Base-by-base conservation (phyloP, 2,888 invertebrate genomes). In the Seladonia tumulorum region DNA sequence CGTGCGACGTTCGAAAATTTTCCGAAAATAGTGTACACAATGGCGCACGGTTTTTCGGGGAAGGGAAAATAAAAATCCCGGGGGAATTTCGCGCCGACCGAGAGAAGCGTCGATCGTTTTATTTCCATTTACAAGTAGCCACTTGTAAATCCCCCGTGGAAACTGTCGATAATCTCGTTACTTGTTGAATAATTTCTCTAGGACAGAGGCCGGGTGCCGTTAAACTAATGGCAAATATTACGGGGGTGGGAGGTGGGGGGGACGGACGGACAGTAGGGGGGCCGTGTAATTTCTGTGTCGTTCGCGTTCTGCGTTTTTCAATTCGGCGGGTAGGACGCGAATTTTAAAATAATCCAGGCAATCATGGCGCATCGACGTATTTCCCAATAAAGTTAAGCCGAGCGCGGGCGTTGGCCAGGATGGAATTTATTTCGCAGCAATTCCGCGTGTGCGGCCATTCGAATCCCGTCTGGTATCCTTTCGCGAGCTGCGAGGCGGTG, bases 301-400 rank as follows among this genome's bases (percentile, higher is more conserved):
- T 71, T 49, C 22, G 53, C 53, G 35, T 35, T 35, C 35, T 2
- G 22, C 76, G 63, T 87, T 88, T 84, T 89, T 82, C 89, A 89
- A 78, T 85, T 80, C 81, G n/a, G 25, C 45, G 74, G 16, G 39
- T 68, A 8, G 25, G 14, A 25, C 63, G 57, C 68, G 71, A 87
- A 81, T 82, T 87, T 84, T 75, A 76, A 80, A 90, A 88, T 87
- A 82, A 89, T 82, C 82, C 81, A 16, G 42, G 78, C 77, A 76
- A 76, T 81, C 79, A 83, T 25, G 71, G 42, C 70, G 70, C 81
- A 78, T 71, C 73, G 75, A 75, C 79, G 76, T 85, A 83, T 85
- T 79, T 79, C 83, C 73, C 82, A 81, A 85, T 88, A 85, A 90
- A 90, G 90, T 89, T 89, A 88, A 90, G 85, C 82, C 81, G 49